These are phyloP conservation scores for Tursiops truncatus DNA, from an alignment of 2,113 vertebrate species.

Conservation along the genomic window DNA sequence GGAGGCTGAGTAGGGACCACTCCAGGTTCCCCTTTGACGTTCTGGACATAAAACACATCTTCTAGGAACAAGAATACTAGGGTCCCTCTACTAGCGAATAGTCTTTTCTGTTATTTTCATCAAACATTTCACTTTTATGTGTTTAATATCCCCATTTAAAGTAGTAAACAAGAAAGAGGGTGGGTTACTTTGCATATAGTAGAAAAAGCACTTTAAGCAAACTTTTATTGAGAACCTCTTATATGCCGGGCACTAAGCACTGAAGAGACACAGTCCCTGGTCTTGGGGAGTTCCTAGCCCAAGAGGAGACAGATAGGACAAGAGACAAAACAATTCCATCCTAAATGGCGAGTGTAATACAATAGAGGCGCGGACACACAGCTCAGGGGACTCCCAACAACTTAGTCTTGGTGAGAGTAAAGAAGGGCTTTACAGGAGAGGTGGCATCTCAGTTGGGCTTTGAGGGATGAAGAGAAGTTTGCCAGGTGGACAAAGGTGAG, in stretches of 20 bases:
- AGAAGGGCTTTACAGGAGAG: background rate
- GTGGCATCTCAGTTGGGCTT: background rate
- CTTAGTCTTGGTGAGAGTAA: background rate
- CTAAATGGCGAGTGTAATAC: background rate
- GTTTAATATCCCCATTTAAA: background rate
- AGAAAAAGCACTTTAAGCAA: background rate
- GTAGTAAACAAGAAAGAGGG: background rate
- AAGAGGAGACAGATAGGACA: background rate
- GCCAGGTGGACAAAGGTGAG: background rate
- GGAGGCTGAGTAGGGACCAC: background rate
- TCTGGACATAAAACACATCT: background rate
- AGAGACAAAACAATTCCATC: background rate
- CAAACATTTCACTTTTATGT: background rate
- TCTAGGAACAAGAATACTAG: background rate
- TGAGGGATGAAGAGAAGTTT: background rate
- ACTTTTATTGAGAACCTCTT: background rate
- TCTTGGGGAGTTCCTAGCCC: background rate
- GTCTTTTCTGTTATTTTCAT: background rate
- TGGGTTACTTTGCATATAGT: background rate
- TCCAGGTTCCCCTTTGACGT: background rate
- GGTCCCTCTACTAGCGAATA: background rate
- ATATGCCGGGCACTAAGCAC: background rate
- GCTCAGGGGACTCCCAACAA: background rate
- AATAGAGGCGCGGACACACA: rapidly evolving
- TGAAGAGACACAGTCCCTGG: background rate